These are phyloP conservation scores for Sturnira hondurensis DNA, from an alignment of 2,113 vertebrate genomes.

Conservation along the genomic window DNA sequence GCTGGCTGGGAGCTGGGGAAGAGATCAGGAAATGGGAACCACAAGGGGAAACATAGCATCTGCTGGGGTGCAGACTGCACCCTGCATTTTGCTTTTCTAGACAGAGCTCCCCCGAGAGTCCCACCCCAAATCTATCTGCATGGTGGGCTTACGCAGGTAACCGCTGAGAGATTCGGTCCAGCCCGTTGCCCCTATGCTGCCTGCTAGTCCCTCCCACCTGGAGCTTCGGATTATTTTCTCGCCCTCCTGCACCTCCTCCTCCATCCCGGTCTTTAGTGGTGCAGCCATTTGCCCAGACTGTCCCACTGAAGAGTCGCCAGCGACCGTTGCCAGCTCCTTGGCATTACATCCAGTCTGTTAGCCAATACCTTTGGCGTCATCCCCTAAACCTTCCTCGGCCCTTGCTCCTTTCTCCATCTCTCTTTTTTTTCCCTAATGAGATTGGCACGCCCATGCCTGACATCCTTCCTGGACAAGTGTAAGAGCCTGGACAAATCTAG, in stretches of 20 bases:
- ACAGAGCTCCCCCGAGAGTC: background rate
- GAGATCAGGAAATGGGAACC: too few species aligned
- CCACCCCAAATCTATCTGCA: fast-evolving
- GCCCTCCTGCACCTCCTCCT: background rate
- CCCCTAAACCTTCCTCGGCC: too few species aligned
- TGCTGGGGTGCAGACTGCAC: background rate
- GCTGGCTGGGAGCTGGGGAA: too few species aligned
- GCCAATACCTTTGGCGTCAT: too few species aligned
- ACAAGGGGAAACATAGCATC: too few species aligned
- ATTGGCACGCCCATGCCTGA: too few species aligned
- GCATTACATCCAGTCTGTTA: fast-evolving
- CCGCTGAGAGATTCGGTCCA: fast-evolving
- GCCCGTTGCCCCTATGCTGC: fast-evolving
- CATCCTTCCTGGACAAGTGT: too few species aligned
- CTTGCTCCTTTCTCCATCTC: background rate
- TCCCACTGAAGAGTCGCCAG: fast-evolving
- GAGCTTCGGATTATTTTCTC: background rate
- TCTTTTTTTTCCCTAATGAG: too few species aligned
- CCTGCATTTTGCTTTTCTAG: too few species aligned
- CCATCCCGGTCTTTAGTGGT: background rate
- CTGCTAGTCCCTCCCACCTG: background rate
- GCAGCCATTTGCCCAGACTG: background rate
- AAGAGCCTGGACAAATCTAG: too few species aligned
- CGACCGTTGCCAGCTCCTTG: too few species aligned
- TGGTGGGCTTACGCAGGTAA: background rate